Conservation (phyloP, 2,797 vertebrate genomes). For the Rhinella marina region DNA sequence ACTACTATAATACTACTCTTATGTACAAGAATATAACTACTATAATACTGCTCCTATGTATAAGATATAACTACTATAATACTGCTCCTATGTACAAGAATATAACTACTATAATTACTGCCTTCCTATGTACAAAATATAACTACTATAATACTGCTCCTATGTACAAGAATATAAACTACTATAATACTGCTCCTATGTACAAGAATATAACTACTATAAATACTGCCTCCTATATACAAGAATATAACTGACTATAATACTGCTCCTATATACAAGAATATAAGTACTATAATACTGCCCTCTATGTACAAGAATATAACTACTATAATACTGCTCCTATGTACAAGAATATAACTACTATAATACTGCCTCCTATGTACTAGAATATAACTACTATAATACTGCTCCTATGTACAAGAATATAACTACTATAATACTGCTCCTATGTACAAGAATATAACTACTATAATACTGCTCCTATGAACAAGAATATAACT, state of each 20-base stretch:
- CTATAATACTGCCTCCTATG: conserved; percentile 19
- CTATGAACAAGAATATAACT: conserved; percentile 10
- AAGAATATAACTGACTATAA: conserved; percentile 16
- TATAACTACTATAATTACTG: conserved; percentile 22
- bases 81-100: conserved; percentile 1
- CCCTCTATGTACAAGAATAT: conserved; percentile 9
- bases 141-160: conserved; percentile 6
- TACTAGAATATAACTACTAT: conserved; percentile 18
- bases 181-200: conserved; percentile 6
- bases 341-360: conserved; percentile 25
- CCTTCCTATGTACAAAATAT: neutral
- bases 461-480: conserved; percentile 22
- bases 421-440: conserved; percentile 30
- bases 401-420: conserved; percentile 11
- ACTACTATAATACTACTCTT: conserved; percentile 8
- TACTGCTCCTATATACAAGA: conserved; percentile 10
- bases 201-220: conserved; percentile 30
- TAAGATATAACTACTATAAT: conserved; percentile 28
- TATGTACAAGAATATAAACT: conserved; percentile 13
- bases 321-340: conserved; percentile 22
- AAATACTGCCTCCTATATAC: conserved; percentile 7
- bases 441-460: conserved; percentile 10
- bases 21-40: conserved; percentile 8
- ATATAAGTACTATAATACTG: conserved; percentile 26
- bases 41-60: conserved; percentile 10